Evolutionary conservation across 2,797 vertebrate species (phyloP).

Genomic region (Glossophaga mutica): DNA sequence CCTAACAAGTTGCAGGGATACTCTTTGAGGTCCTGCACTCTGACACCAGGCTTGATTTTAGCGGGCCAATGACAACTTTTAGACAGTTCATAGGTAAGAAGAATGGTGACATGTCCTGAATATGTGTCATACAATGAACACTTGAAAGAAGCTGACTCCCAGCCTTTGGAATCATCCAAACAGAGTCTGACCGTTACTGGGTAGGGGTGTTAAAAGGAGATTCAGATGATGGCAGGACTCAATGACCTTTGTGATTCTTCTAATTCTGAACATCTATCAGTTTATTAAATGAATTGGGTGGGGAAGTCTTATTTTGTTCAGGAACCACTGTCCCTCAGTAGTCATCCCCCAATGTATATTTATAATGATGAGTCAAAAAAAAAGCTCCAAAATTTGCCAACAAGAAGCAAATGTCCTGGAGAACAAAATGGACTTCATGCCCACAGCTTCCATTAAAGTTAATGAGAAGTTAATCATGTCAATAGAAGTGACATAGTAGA

Average conservation of each 20-base stretch:
- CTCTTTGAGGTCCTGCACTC: not conserved
- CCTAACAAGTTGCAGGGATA: not conserved
- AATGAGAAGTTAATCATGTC: slow-evolving; percentile 71
- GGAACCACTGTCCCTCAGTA: not conserved
- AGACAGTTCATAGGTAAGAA: not conserved
- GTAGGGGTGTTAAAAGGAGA: not conserved
- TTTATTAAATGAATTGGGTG: slow-evolving; percentile 19
- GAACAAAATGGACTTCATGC: slow-evolving; percentile 60
- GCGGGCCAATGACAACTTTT: not conserved
- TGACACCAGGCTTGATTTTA: not conserved
- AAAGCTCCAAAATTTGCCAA: slow-evolving; percentile 50
- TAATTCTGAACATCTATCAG: slow-evolving; percentile 1
- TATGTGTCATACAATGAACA: not conserved
- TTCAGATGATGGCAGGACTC: not conserved
- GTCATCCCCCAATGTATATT: slow-evolving; percentile 47
- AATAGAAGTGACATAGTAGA: slow-evolving; percentile 31
- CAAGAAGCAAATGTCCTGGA: slow-evolving; percentile 50
- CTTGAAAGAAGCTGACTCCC: not conserved
- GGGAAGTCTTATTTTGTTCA: slow-evolving; percentile 44
- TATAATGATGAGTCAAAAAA: slow-evolving; percentile 58
- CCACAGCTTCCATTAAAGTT: slow-evolving; percentile 71
- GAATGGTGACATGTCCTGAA: not conserved
- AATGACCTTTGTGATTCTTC: slow-evolving; percentile 15
- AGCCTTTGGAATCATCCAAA: not conserved
- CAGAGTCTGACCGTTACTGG: not conserved